Percentiles rank a stretch among this genome's conserved stretches.
Evolutionary conservation across 2,797 vertebrate species (phyloP).

Genomic region (Gymnoscopelus microlampas): DNA sequence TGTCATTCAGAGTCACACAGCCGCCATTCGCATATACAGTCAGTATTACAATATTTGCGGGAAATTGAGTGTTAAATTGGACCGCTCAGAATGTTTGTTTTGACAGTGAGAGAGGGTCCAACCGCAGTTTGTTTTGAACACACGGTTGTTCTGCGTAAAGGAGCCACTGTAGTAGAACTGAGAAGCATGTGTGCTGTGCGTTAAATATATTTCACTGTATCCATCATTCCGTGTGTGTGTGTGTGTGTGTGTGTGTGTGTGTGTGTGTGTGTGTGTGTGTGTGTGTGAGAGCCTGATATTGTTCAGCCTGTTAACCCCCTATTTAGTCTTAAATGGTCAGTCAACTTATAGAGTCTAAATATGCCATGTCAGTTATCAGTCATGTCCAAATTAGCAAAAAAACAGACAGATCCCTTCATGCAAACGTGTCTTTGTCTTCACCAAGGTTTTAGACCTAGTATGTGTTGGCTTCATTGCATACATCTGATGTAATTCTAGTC

Average conservation of each 20-base stretch:
- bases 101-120: slow-evolving; percentile 15
- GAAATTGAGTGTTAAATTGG: slow-evolving; percentile 1
- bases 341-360: not conserved
- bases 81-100: slow-evolving; percentile 7
- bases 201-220: slow-evolving; percentile 7
- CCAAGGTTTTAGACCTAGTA: not conserved
- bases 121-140: slow-evolving; percentile 14
- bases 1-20: too few species aligned
- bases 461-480: not conserved
- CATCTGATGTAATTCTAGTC: not conserved
- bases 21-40: not conserved
- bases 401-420: not conserved
- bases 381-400: not conserved
- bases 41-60: not conserved
- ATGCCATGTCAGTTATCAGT: slow-evolving; percentile 10
- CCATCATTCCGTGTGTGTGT: slow-evolving; percentile 6
- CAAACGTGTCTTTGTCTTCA: not conserved
- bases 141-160: slow-evolving; percentile 66
- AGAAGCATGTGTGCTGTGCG: slow-evolving; percentile 1
- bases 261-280: slow-evolving; percentile 13
- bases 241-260: slow-evolving; percentile 18
- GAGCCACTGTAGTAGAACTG: slow-evolving; percentile 45
- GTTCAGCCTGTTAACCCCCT: slow-evolving; percentile 66
- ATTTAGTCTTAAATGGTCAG: slow-evolving; percentile 22
- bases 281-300: slow-evolving; percentile 31